Conservation (phyloP, 2,113 vertebrate genomes). For the Eudyptes chrysolophus region DNA sequence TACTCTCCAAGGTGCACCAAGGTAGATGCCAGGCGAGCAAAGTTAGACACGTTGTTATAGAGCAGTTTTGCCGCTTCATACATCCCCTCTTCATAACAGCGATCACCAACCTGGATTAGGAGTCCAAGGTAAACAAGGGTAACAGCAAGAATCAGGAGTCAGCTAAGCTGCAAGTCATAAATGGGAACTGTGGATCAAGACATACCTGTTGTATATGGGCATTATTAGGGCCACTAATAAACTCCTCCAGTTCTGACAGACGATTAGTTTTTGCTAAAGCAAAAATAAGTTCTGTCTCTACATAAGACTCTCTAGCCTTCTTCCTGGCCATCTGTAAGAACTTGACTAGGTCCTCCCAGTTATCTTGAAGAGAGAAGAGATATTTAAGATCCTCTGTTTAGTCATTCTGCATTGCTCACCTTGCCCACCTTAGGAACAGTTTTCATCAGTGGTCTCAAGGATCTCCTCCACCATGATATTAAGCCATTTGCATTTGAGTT, state of each 20-base stretch:
- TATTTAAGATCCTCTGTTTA: not conserved
- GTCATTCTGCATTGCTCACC: not conserved
- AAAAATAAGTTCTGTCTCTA: slow-evolving; percentile 93
- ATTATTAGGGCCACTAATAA: slow-evolving; percentile 89
- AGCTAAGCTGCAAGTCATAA: not conserved
- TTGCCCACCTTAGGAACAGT: not conserved
- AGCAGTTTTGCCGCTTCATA: slow-evolving; percentile 89
- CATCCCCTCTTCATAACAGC: slow-evolving; percentile 89
- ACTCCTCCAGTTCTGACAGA: slow-evolving; percentile 90
- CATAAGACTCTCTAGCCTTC: slow-evolving; percentile 86
- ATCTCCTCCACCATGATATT: not conserved
- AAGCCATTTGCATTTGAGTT: not conserved
- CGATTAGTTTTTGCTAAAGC: slow-evolving; percentile 91
- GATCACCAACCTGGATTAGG: slow-evolving; percentile 84
- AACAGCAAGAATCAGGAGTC: not conserved
- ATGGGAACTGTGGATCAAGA: not conserved
- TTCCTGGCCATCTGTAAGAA: slow-evolving; percentile 94
- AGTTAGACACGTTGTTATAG: slow-evolving; percentile 90
- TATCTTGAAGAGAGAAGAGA: slow-evolving; percentile 74
- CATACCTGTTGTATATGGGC: slow-evolving; percentile 92
- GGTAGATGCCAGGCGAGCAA: slow-evolving; percentile 88
- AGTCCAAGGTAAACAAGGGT: not conserved
- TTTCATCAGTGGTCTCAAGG: not conserved
- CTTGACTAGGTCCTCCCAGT: slow-evolving; percentile 93
- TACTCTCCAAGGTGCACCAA: slow-evolving; percentile 89